Conservation (phyloP, 1,140 invertebrate species). For the Anastrepha obliqua region DNA sequence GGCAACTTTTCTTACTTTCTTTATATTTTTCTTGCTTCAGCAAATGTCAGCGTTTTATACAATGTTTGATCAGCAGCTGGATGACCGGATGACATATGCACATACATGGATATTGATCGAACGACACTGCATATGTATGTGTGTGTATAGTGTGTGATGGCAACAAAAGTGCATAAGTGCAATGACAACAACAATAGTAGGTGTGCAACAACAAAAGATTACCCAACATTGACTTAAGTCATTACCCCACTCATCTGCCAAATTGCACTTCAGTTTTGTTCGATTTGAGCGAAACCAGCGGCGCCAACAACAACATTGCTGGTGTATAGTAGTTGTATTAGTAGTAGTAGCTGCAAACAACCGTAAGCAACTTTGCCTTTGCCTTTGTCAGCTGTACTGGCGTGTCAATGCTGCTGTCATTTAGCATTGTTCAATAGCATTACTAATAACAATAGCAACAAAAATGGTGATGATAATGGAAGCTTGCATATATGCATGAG, state of each 20-base stretch:
- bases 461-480: neutral
- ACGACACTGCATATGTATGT: neutral
- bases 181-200: conserved; percentile 26
- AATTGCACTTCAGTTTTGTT: conserved; percentile 31
- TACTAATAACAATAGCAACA: neutral
- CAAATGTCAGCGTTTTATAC: neutral
- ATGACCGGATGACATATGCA: neutral
- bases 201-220: conserved; percentile 49
- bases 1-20: conserved; percentile 8
- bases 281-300: neutral
- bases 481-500: conserved; percentile 32
- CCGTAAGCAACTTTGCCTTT: conserved; percentile 20
- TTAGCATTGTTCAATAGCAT: conserved; percentile 46
- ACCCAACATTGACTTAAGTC: conserved; percentile 52
- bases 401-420: conserved; percentile 33
- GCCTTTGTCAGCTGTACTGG: neutral
- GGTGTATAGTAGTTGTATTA: no score
- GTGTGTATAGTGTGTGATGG: neutral
- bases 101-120: neutral
- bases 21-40: conserved; percentile 10
- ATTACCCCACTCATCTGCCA: conserved; percentile 51
- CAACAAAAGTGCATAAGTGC: conserved; percentile 26
- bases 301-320: neutral
- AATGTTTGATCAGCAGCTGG: conserved; percentile 32
- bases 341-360: neutral